Percentiles rank a stretch among this genome's conserved stretches.
These are phyloP conservation scores for Yponomeuta malinellus DNA, from an alignment of 2,888 invertebrate species.

Conservation along the genomic window DNA sequence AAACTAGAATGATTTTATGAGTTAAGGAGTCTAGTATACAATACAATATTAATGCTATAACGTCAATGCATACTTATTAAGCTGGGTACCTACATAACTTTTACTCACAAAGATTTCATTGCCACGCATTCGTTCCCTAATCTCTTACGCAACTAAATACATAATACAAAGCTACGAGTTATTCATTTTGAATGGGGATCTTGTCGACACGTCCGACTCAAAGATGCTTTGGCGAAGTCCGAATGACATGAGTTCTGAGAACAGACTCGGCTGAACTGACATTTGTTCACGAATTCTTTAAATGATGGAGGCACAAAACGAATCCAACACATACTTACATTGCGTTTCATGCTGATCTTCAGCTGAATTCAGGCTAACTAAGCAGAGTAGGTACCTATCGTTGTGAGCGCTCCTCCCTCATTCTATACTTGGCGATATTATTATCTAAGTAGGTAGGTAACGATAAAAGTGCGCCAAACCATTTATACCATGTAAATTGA, in stretches of 20 bases:
- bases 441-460: no score
- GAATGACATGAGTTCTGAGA: conserved; percentile 12
- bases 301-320: not conserved
- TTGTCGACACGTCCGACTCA: conserved; percentile 18
- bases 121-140: not conserved
- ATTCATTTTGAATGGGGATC: conserved; percentile 17
- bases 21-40: no score
- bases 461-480: no score
- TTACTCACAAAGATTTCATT: not conserved
- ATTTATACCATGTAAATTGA: no score
- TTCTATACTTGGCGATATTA: no score
- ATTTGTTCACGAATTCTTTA: conserved; percentile 13
- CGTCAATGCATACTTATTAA: no score
- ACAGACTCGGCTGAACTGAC: not conserved
- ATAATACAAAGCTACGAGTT: conserved; percentile 8
- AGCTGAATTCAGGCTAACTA: no score
- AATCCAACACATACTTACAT: not conserved
- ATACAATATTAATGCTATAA: no score
- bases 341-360: no score
- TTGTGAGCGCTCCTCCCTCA: no score
- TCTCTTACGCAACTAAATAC: not conserved
- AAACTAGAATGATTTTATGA: no score
- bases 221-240: conserved; percentile 8
- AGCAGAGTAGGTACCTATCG: no score
- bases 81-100: not conserved